Evolutionary conservation across 2,888 invertebrate species (phyloP).

Genomic region (Junonia oenone): DNA sequence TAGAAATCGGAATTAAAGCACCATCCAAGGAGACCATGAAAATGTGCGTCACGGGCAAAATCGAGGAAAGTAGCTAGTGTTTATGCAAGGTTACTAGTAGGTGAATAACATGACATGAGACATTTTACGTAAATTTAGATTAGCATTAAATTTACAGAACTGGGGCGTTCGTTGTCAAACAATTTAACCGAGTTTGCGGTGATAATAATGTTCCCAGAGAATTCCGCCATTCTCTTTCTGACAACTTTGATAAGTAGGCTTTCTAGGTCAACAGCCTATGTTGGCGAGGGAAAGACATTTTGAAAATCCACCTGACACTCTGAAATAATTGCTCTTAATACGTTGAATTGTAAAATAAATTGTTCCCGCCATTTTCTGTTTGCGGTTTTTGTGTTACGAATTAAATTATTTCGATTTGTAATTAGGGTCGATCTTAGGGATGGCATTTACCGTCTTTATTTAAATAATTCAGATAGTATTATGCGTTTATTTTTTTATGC

Average conservation of each 20-base stretch:
- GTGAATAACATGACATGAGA: too few species aligned
- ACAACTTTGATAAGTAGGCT: conserved; percentile 10
- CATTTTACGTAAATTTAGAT: not conserved
- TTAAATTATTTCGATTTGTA: too few species aligned
- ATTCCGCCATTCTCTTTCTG: conserved; percentile 8
- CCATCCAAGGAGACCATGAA: too few species aligned
- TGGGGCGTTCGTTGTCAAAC: conserved; percentile 4
- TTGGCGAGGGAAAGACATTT: not conserved
- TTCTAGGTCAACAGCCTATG: conserved; percentile 7
- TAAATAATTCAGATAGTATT: too few species aligned
- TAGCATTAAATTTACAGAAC: conserved; percentile 1
- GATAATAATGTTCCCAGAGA: conserved; percentile 6
- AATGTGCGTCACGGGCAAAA: too few species aligned
- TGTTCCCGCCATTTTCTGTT: not conserved
- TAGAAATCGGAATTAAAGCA: too few species aligned
- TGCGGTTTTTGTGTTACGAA: not conserved
- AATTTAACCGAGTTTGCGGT: conserved; percentile 4
- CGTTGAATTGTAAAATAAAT: not conserved
- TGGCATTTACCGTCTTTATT: too few species aligned
- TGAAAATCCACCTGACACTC: not conserved
- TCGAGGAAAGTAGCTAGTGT: too few species aligned
- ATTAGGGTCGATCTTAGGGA: not conserved
- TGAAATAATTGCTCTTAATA: not conserved
- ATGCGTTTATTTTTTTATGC: too few species aligned
- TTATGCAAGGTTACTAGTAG: too few species aligned